These are phyloP conservation scores for Mimumesa dahlbomi DNA, from an alignment of 2,888 invertebrate species.

Conservation along the genomic window DNA sequence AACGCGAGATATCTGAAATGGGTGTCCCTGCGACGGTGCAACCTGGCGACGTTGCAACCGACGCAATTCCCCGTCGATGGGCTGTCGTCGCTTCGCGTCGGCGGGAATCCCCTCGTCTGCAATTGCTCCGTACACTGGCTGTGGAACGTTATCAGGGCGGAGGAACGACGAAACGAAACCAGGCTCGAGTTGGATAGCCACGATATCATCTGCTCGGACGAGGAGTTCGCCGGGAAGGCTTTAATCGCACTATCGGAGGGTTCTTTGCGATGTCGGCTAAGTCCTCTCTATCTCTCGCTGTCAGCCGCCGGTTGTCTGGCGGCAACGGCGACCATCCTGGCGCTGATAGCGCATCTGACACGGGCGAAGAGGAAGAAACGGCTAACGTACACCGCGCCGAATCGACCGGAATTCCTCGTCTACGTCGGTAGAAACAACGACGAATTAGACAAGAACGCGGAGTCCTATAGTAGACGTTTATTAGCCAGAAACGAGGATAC, in stretches of 20 bases:
- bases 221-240: constrained; percentile 76
- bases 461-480: constrained; percentile 74
- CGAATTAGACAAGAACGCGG: constrained; percentile 73
- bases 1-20: constrained; percentile 89
- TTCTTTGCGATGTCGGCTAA: constrained; percentile 74
- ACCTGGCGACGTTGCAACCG: constrained; percentile 88
- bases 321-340: constrained; percentile 74
- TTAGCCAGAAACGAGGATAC: constrained; percentile 74
- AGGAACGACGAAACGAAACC: constrained; percentile 75
- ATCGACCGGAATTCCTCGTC: constrained; percentile 76
- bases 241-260: constrained; percentile 74
- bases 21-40: constrained; percentile 89
- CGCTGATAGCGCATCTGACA: constrained; percentile 75
- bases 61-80: constrained; percentile 92
- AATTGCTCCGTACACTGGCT: constrained; percentile 94
- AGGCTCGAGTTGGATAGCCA: constrained; percentile 76
- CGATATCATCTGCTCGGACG: constrained; percentile 76
- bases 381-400: constrained; percentile 72
- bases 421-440: constrained; percentile 75
- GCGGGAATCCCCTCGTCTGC: constrained; percentile 92
- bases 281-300: constrained; percentile 76
- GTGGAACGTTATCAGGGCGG: constrained; percentile 85
- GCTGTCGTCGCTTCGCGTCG: constrained; percentile 87
- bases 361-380: constrained; percentile 73
- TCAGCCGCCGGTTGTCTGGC: constrained; percentile 77